Percentiles rank a stretch among this genome's conserved stretches.
These are phyloP conservation scores for Urocyon cinereoargenteus DNA, from an alignment of 2,797 vertebrate species.

Conservation along the genomic window DNA sequence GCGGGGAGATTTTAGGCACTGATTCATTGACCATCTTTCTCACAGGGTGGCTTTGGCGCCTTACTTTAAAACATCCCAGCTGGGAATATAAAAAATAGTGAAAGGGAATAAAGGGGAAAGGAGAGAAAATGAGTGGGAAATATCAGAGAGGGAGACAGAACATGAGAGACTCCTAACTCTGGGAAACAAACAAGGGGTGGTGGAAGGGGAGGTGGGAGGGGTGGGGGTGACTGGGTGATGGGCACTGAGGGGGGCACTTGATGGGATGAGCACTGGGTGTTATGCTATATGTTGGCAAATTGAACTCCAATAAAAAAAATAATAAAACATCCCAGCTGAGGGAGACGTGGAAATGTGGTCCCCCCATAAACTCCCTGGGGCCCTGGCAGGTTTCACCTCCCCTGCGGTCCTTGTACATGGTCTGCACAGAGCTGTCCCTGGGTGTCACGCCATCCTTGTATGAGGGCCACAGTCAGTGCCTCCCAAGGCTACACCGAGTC, in stretches of 20 bases:
- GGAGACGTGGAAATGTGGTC: neutral
- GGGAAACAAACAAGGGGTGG: too few species aligned
- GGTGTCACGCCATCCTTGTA: accelerated
- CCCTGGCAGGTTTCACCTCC: neutral
- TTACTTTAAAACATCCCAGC: neutral
- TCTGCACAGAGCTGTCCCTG: neutral
- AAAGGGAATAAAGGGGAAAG: too few species aligned
- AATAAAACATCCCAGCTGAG: neutral
- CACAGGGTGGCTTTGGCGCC: neutral
- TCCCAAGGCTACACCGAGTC: neutral
- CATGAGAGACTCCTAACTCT: too few species aligned
- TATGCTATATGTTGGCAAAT: too few species aligned
- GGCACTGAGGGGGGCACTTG: too few species aligned
- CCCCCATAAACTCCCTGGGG: neutral
- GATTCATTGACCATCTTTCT: neutral
- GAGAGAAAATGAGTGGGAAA: too few species aligned
- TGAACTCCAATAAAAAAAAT: too few species aligned
- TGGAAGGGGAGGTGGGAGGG: too few species aligned
- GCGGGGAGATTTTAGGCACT: accelerated
- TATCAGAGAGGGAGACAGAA: too few species aligned
- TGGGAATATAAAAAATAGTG: too few species aligned
- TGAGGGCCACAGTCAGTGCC: accelerated
- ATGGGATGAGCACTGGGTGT: too few species aligned
- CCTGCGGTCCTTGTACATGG: neutral
- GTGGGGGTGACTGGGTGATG: too few species aligned